Evolutionary conservation across 2,888 invertebrate species (phyloP), one percentile per base, ranked within the genome.

Genomic region (Hydrotaea cyrtoneurina): DNA sequence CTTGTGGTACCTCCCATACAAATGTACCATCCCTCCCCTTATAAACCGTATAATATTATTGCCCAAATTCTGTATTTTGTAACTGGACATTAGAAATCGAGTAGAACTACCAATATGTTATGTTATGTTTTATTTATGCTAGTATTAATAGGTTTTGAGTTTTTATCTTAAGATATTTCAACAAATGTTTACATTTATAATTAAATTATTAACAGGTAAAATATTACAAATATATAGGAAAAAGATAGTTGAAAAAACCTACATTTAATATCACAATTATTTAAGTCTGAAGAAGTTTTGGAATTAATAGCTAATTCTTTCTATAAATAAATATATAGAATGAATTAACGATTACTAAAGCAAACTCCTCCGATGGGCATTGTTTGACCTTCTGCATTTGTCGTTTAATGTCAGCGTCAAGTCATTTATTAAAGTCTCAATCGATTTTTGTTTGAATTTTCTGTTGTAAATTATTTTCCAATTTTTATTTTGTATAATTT

Each of bases 361-460:
- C 21, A 59, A 26, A 26, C 26, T 26, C 23, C 59, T 59, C 26
- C 26, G 15, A 59, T 31, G 23, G 26, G 23, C 59, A n/a, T 31
- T 31, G 59, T 59, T 26, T 31, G 26, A 59, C 15, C 26, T 59
- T 59, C 31, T 59, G 26, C 59, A 59, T 59, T 59, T 59, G 23
- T 59, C 31, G 26, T 59, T 59, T 5, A 59, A 59, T 59, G 26
- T 59, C 59, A 31, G 59, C 5, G 59, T 59, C 23, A 59, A 15
- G 59, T 59, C 59, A 31, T 26, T 59, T 23, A 59, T 59, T 31
- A 59, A 59, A 5, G 4, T 59, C 13, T 15, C 13, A 26, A 59
- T 59, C 5, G 11, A 15, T 59, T 59, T 59, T 26, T 26, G 15
- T 23, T 26, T 23, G 23, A 15, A 23, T 59, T 59, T 59, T 39